Conservation (phyloP, 2,888 invertebrate genomes). For the Gandaritis pyraliata region DNA sequence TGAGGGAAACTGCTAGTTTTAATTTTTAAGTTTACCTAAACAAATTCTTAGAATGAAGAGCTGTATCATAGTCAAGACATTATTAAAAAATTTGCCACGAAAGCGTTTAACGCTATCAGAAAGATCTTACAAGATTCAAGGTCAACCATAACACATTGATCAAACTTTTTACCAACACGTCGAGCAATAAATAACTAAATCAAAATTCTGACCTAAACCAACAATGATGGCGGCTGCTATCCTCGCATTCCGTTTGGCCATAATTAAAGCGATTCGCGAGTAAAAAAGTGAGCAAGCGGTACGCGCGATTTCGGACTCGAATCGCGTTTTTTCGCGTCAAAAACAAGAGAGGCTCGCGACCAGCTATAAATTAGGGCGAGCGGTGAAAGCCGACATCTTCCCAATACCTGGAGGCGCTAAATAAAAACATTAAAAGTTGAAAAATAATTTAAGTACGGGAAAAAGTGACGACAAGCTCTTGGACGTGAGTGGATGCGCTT, state of each 20-base stretch:
- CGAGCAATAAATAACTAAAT: conserved; percentile 37
- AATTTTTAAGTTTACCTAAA: neutral
- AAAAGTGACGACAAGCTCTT: conserved; percentile 68
- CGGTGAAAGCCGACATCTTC: conserved; percentile 78
- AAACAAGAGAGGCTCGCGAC: conserved; percentile 66
- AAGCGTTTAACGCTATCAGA: neutral
- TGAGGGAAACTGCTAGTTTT: conserved; percentile 40
- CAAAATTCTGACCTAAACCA: conserved; percentile 34
- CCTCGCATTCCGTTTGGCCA: conserved; percentile 58
- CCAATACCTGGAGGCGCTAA: conserved; percentile 78
- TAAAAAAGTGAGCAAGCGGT: conserved; percentile 67
- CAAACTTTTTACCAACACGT: conserved; percentile 26
- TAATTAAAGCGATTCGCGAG: conserved; percentile 77
- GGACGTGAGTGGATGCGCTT: conserved; percentile 58
- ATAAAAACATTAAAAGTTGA: conserved; percentile 82
- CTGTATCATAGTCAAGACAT: neutral
- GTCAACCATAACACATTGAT: conserved; percentile 32
- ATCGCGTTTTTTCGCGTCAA: conserved; percentile 71
- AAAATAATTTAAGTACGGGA: conserved; percentile 73
- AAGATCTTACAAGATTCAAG: conserved; percentile 2
- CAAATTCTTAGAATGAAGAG: neutral
- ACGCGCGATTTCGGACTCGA: conserved; percentile 61
- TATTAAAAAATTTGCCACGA: neutral
- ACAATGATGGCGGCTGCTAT: conserved; percentile 37
- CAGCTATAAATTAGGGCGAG: conserved; percentile 79